Percentiles rank a stretch among this genome's conserved stretches.
Evolutionary conservation across 2,797 vertebrate genomes (phyloP).

Genomic region (Pangasius mekongensis): DNA sequence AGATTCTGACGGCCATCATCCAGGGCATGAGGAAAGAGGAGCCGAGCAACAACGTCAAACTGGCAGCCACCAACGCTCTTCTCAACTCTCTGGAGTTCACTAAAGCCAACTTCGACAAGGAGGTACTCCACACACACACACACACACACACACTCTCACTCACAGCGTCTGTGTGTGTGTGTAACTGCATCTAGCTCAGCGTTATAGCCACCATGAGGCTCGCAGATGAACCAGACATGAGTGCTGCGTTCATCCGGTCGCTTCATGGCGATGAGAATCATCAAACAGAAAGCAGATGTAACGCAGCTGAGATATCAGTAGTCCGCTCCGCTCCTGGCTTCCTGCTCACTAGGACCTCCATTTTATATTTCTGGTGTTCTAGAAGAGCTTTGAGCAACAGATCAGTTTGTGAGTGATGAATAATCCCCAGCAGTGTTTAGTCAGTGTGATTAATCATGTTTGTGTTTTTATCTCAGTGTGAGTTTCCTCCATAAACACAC

Average conservation of each 20-base stretch:
- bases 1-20: slow-evolving; percentile 98
- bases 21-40: slow-evolving; percentile 99
- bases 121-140: slow-evolving; percentile 73
- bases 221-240: background rate
- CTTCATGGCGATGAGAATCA: background rate
- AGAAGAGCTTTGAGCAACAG: background rate
- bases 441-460: background rate
- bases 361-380: background rate
- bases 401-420: background rate
- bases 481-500: background rate
- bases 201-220: background rate
- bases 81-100: slow-evolving; percentile 99
- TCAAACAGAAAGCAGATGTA: background rate
- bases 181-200: background rate
- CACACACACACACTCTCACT: background rate
- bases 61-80: slow-evolving; percentile 95
- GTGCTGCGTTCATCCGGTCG: background rate
- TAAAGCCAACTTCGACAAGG: slow-evolving; percentile 97
- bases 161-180: background rate
- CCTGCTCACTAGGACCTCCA: background rate
- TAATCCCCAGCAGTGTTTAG: background rate
- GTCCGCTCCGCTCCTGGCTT: background rate
- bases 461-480: background rate
- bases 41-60: slow-evolving; percentile 97
- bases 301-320: background rate